Evolutionary conservation across 2,113 vertebrate genomes (phyloP), one percentile per base, ranked within the genome.

Genomic region (Ophthalmolycus amberensis): DNA sequence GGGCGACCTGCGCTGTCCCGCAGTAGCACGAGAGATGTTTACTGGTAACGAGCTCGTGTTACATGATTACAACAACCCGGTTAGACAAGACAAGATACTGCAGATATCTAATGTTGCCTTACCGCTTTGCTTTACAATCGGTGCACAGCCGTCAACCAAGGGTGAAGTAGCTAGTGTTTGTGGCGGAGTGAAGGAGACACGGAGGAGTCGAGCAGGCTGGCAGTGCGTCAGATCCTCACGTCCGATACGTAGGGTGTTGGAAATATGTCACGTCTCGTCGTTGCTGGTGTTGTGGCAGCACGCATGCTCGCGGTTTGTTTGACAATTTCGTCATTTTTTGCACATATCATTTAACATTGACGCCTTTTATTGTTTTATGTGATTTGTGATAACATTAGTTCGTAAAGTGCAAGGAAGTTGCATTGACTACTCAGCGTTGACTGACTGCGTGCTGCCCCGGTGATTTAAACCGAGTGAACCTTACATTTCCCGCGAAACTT

Each of bases 51-150:
- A 76, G 67, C 82, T 58, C 75, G 54, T 54, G 69, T 38, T 71
- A 73, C 71, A 63, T 48, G 69, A 3, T 37, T 37, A 62, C 54
- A 73, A 59, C 32, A 2, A 65, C 5, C 59, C 68, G 27, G 18
- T 42, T 46, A 46, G 29, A 46, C 62, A 15, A 15, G 38, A 58
- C 27, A 15, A 15, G 38, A 58, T 15, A 60, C 48, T 29, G 75
- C 71, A 68, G 25, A 58, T 62, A 46, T 85, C 22, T 74, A 22
- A 44, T 18, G 86, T 84, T 44, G 60, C 27, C 93, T 93, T 94
- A 93, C 93, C 93, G 86, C 84, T 79, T 75, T 32, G 68, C 67
- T 86, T 88, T 76, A 83, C 71, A 85, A 40, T 77, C 83, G 79
- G 60, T 85, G 87, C 64, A 75, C 84, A 69, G 86, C 79, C 70